Evolutionary conservation across 2,888 invertebrate species (phyloP).

Genomic region (Anodontia alba): DNA sequence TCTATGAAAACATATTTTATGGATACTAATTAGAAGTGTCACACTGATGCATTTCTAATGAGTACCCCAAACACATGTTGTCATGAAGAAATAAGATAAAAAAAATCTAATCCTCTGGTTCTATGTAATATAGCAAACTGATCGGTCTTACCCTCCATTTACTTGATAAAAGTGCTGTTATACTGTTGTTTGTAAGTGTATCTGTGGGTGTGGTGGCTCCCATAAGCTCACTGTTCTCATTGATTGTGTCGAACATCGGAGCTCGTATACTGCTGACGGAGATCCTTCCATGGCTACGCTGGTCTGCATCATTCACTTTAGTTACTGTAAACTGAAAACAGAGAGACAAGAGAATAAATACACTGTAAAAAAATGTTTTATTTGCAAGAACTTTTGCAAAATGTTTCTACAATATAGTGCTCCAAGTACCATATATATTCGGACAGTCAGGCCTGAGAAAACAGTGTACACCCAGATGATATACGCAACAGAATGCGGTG

Average conservation of each 20-base stretch:
- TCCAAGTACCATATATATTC: not conserved
- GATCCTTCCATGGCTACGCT: conserved; percentile 24
- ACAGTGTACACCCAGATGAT: no score
- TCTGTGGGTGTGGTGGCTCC: conserved; percentile 57
- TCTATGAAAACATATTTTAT: no score
- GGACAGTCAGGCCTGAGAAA: no score
- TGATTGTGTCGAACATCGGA: conserved; percentile 54
- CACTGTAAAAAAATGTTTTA: not conserved
- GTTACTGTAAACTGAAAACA: conserved; percentile 62
- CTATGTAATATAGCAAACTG: no score
- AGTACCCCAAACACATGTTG: no score
- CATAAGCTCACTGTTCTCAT: conserved; percentile 49
- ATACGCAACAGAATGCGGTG: no score
- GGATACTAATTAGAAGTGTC: no score
- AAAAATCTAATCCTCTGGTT: no score
- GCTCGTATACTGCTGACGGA: conserved; percentile 21
- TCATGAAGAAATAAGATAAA: no score
- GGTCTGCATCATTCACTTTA: conserved; percentile 54
- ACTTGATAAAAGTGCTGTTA: conserved; percentile 80
- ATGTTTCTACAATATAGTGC: not conserved
- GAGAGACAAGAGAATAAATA: not conserved
- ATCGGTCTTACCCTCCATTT: conserved; percentile 80
- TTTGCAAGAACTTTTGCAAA: not conserved
- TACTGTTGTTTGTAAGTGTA: conserved; percentile 80
- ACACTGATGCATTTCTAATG: no score